phyloP scores from a whole-genome alignment of 2,113 vertebrate species.

The Ceyx cyanopectus region DNA sequence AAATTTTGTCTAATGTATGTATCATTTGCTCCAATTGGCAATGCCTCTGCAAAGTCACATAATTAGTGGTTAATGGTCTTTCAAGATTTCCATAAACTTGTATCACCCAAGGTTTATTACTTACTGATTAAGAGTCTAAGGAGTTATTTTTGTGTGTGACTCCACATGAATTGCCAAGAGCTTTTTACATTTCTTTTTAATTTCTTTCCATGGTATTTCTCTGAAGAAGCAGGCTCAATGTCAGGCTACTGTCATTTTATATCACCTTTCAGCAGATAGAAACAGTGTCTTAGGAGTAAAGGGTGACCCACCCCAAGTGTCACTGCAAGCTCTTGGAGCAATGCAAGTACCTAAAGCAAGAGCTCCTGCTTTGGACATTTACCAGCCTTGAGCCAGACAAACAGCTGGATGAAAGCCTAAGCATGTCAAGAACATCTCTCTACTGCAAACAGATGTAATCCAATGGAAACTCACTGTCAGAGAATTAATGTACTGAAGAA shows the following conservation, averaged over 20 bases:
- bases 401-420: not conserved
- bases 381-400: constrained; percentile 29
- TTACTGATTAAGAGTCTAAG: not conserved
- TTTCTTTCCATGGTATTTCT: not conserved
- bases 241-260: not conserved
- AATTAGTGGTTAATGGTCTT: not conserved
- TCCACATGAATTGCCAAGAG: not conserved
- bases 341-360: not conserved
- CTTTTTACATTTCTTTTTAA: not conserved
- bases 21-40: not conserved
- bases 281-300: not conserved
- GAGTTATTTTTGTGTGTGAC: not conserved
- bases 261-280: not conserved
- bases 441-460: not conserved
- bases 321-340: not conserved
- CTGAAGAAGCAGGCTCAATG: not conserved
- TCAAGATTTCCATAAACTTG: constrained; percentile 12
- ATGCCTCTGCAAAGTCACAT: not conserved
- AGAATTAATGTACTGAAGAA: not conserved
- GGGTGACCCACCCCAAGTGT: not conserved
- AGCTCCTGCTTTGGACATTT: not conserved
- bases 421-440: not conserved
- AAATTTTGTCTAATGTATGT: not conserved
- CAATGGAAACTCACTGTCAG: not conserved
- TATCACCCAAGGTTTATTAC: not conserved